These are phyloP conservation scores for Lasioglossum calceatum DNA, from an alignment of 2,888 invertebrate genomes.

Conservation along the genomic window DNA sequence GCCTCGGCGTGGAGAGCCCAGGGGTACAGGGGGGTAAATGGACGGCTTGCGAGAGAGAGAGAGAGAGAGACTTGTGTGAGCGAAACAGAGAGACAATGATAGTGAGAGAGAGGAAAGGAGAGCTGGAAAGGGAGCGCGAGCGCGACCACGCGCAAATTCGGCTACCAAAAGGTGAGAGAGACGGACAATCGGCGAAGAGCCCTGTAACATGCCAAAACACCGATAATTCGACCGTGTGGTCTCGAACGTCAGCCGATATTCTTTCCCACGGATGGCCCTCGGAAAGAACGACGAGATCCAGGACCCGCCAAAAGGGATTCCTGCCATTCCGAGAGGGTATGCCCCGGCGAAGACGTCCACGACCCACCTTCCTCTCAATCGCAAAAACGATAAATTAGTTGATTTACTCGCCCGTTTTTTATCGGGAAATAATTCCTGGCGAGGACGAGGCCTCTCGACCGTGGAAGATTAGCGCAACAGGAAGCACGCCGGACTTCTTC, in stretches of 20 bases:
- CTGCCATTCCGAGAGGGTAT: conserved; percentile 78
- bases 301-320: conserved; percentile 80
- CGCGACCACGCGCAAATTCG: conserved; percentile 49
- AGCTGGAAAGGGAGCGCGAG: conserved; percentile 14
- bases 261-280: conserved; percentile 80
- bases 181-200: conserved; percentile 65
- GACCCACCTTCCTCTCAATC: conserved; percentile 76
- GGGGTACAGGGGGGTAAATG: conserved; percentile 44
- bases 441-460: conserved; percentile 25
- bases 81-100: background rate
- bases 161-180: conserved; percentile 30
- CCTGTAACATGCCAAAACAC: conserved; percentile 84
- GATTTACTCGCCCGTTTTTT: conserved; percentile 80
- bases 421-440: conserved; percentile 66
- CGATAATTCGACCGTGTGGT: conserved; percentile 84
- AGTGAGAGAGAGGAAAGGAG: conserved; percentile 33
- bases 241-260: conserved; percentile 80
- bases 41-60: conserved; percentile 8
- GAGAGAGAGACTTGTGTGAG: background rate
- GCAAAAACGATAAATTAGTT: conserved; percentile 83
- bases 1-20: conserved; percentile 35
- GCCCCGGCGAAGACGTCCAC: conserved; percentile 59
- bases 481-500: conserved; percentile 31
- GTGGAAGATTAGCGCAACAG: conserved; percentile 47
- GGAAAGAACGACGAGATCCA: conserved; percentile 55